Evolutionary conservation across 2,797 vertebrate species (phyloP), one percentile per base, ranked within the genome.

Genomic region (Lepidocolaptes lacrymiger): DNA sequence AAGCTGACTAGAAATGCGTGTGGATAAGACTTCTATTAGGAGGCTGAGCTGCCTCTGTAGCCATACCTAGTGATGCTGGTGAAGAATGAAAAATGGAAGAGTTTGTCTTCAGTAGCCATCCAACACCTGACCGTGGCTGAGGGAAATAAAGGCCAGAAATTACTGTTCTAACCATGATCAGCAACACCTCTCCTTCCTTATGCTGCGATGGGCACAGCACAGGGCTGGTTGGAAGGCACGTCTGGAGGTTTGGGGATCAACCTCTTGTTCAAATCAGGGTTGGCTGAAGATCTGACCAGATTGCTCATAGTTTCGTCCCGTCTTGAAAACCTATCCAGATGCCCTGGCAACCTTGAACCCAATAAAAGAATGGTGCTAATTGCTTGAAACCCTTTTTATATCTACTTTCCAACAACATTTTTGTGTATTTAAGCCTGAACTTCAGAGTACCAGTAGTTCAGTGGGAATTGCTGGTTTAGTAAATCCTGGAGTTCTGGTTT

Each of bases 321-420:
- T 71, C 44, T 88, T 67, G 34, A 77, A 64, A 80, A 54, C 11
- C 6, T 85, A 43, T 93, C 41, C 30, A 64, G 43, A 75, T 86
- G 34, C 14, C 56, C 36, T 44, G 14, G 37, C 77, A 85, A 46
- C 49, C 8, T 85, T 69, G 34, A 36, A 71, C 26, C 12, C 18
- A 36, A n/a, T 32, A 72, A 86, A 91, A 74, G 19, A 83, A 83
- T 28, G 24, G 22, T 54, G 27, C 12, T 69, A 51, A 71, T 67
- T 90, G 44, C n/a, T 64, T 69, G n/a, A 88, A 95, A 55, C 16
- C 6, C 36, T 82, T 94, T 83, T 59, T 23, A 28, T 61, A n/a
- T 73, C 52, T 43, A 88, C n/a, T 32, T 73, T 72, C 36, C 41
- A 76, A 52, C 5, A 64, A 21, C 37, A 52, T 68, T 56, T 80